Percentiles rank a stretch among this genome's conserved stretches.
Conservation (phyloP, 2,113 vertebrate species). For the Cyanistes caeruleus region DNA sequence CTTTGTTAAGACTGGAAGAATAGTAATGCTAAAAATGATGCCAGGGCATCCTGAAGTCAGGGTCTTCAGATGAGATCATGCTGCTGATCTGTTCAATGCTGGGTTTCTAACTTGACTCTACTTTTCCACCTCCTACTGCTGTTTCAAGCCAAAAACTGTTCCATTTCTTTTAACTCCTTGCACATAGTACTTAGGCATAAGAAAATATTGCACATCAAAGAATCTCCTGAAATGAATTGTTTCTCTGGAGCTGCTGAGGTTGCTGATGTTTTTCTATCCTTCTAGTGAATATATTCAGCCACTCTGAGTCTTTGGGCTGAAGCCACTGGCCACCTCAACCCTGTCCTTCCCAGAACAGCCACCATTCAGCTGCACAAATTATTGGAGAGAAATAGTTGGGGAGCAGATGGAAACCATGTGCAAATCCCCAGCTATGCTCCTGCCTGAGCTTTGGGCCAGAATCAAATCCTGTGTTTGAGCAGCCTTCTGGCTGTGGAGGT, state of each 20-base stretch:
- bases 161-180: background rate
- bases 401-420: constrained; percentile 39
- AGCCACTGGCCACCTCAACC: background rate
- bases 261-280: background rate
- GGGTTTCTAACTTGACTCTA: background rate
- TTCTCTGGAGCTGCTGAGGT: background rate
- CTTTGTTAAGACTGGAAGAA: background rate
- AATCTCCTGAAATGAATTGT: background rate
- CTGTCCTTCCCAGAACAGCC: background rate
- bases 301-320: background rate
- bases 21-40: background rate
- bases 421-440: constrained; percentile 28
- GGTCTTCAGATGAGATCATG: background rate
- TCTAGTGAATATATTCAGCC: background rate
- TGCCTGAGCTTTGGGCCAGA: constrained; percentile 46
- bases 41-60: background rate
- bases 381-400: background rate
- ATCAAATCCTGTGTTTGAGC: constrained; percentile 47
- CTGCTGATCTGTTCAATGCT: background rate
- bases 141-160: background rate
- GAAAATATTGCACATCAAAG: background rate
- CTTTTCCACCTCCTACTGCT: background rate
- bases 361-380: background rate
- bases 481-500: constrained; percentile 62
- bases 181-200: background rate